Evolutionary conservation across 2,888 invertebrate species (phyloP), one percentile per base, ranked within the genome.

Genomic region (Yponomeuta plumbellus): DNA sequence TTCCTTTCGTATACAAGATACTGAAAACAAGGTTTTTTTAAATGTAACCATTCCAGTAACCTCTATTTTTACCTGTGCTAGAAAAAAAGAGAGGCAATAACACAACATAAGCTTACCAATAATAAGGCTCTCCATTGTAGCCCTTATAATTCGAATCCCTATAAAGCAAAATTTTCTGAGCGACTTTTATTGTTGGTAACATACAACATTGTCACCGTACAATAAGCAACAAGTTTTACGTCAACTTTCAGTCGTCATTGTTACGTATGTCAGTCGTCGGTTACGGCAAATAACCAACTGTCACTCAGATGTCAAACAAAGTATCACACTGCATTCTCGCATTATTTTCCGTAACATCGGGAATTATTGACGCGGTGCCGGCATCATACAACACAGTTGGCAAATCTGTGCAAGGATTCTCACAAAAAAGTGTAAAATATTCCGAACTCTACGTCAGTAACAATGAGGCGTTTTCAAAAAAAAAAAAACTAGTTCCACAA

Each of bases 221-320:
- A 70, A 66, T 40, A 44, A 64, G 52, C 61, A 61, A 67, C 70
- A 68, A 67, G 69, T 66, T 67, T 73, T 69, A 72, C 69, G 21
- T 21, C 66, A 71, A 69, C 61, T 68, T 66, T 68, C 67, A 69
- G 74, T 75, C 73, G 61, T 11, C 11, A 63, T 44, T 63, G 44
- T 63, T 63, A 4, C 13, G 17, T 17, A n/a, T n/a, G 79, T 75
- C 81, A 79, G 75, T 79, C 77, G 81, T 84, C 80, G 72, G 85
- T 81, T 84, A 80, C 85, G 79, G 80, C 75, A 83, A 81, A 84
- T 84, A 88, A 87, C 83, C 77, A 80, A 80, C 81, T 86, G 90
- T 91, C 91, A 88, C 80, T 90, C 84, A 81, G 84, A 80, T 78
- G 90, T 90, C 89, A 85, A 80, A 64, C 11, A 64, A 52, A 64